Evolutionary conservation across 2,888 invertebrate species (phyloP), one percentile per base, ranked within the genome.

Genomic region (Diarsia dahlii): DNA sequence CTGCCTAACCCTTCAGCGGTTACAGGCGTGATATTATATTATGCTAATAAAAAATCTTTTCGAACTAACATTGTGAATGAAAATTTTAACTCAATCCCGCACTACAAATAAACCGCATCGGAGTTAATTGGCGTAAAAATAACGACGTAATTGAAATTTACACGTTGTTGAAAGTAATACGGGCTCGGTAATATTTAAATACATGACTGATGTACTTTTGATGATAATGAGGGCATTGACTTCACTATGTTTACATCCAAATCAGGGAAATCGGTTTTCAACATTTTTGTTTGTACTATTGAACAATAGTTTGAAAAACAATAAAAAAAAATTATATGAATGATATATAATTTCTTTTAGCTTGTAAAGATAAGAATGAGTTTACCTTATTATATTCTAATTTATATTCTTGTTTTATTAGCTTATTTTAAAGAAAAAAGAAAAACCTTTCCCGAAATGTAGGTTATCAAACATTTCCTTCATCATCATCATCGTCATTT

Each of bases 111-210:
- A 88, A 91, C 91, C 93, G 90, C 93, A 90, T 85, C 72, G 82
- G 71, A 92, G 91, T 93, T 95, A 95, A 95, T 95, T 95, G 94
- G 93, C 95, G 93, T 95, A 93, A 95, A 95, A 95, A 96, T 95
- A 95, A 95, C 94, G 95, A 95, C 90, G 95, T 94, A 92, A 94
- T 93, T 92, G 89, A 92, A 92, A 92, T 92, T 91, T 90, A 89
- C 89, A 91, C 88, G 89, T 89, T 86, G 90, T 89, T 87, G 84
- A 89, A 82, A 88, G 86, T 84, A 87, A 87, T 83, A 79, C 48
- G 20, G 65, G 50, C 54, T 67, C 20, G 58, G 72, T 62, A 56
- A 70, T 86, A 52, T 73, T 75, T 84, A 69, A 81, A 79, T 54
- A 64, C 58, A 64, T 28, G 56, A 4, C 68, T 81, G 56, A 62